Base-by-base conservation (phyloP, 2,888 invertebrate species). In the Athetis lepigone region DNA sequence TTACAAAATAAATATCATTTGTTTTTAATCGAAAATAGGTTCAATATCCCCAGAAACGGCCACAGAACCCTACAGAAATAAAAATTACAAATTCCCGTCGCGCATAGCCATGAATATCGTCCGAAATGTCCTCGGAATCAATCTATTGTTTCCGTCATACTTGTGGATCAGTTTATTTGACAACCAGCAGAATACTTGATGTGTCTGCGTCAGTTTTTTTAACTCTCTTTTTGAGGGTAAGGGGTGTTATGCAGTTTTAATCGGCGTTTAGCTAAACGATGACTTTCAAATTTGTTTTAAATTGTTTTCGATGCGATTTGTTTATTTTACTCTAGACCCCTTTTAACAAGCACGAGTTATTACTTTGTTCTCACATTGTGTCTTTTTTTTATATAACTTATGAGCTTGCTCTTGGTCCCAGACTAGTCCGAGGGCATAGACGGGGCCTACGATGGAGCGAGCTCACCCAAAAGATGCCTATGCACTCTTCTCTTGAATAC, bases 21-120 rank as follows among this genome's bases (percentile, higher is more conserved):
- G n/a, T n/a, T n/a, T n/a, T n/a, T n/a, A n/a, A n/a, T n/a, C n/a
- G n/a, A n/a, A n/a, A n/a, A n/a, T n/a, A n/a, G n/a, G n/a, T n/a
- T n/a, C n/a, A n/a, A 40, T 13, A 25, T 4, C 13, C 23, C 5
- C 45, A 16, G 18, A n/a, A 33, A 43, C 21, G 7, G 8, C 8
- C 11, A 54, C 49, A 18, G 77, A 45, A 67, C 77, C 73, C 77
- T 52, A 62, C 36, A 64, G 49, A 29, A 54, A 54, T 61, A 52
- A 69, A 70, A 70, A 71, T 76, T 75, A 78, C 59, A 70, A 77
- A 82, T 82, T 75, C 80, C 43, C 57, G 27, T 29, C 58, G 39
- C 70, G 70, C 61, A 39, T 33, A 27, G 60, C 71, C 36, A 63
- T 67, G 71, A 67, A 72, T 55, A 46, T 36, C 56, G 47, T 19